These are phyloP conservation scores for Diplodus puntazzo DNA, from an alignment of 2,797 vertebrate species.

Conservation along the genomic window DNA sequence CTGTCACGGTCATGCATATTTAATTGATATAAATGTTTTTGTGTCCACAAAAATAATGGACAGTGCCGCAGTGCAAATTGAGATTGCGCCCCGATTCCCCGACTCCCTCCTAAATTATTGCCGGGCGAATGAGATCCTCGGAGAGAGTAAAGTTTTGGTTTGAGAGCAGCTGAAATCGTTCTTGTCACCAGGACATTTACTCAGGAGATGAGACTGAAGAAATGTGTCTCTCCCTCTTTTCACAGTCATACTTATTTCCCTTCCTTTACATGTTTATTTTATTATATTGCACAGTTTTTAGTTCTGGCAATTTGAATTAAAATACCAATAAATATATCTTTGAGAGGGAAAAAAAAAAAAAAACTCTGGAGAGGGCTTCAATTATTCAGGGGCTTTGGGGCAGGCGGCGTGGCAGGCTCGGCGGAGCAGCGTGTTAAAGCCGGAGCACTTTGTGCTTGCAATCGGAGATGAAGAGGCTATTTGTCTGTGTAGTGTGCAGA, in stretches of 20 bases:
- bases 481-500: slow-evolving; percentile 69
- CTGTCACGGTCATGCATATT: slow-evolving; percentile 49
- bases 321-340: slow-evolving; percentile 48
- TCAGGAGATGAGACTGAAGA: neutral
- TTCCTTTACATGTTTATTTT: slow-evolving; percentile 24
- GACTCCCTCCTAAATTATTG: neutral
- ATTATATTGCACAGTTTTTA: slow-evolving; percentile 30
- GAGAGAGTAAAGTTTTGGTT: neutral
- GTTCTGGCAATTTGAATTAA: slow-evolving; percentile 51
- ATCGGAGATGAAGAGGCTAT: slow-evolving; percentile 75
- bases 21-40: slow-evolving; percentile 48
- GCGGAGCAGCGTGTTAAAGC: slow-evolving; percentile 55
- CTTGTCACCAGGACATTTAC: neutral
- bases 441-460: slow-evolving; percentile 65
- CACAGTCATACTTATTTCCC: neutral
- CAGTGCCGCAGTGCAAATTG: neutral
- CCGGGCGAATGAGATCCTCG: neutral
- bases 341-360: slow-evolving; percentile 19
- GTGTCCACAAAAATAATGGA: slow-evolving; percentile 29
- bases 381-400: slow-evolving; percentile 67
- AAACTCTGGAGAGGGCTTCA: slow-evolving; percentile 57
- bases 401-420: slow-evolving; percentile 36
- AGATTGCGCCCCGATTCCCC: slow-evolving; percentile 2
- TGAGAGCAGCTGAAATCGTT: neutral
- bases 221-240: neutral